Conservation (phyloP, 2,888 invertebrate genomes). For the Arctia plantaginis region DNA sequence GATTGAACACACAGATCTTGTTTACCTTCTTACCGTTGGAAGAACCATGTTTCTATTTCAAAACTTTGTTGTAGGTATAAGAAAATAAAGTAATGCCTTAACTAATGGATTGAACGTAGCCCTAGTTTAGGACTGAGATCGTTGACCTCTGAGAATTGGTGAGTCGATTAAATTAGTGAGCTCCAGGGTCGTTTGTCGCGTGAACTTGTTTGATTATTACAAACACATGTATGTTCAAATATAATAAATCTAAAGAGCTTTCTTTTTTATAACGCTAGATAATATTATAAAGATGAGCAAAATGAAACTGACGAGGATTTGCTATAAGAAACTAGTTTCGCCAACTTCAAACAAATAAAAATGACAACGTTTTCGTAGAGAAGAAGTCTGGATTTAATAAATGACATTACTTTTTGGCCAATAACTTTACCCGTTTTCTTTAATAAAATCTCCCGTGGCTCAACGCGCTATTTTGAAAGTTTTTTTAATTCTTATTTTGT, state of each 20-base stretch:
- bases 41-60: background rate
- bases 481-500: background rate
- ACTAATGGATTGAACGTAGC: background rate
- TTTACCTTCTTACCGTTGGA: background rate
- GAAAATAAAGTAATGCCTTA: background rate
- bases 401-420: too few relatives aligned
- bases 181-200: background rate
- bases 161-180: conserved; percentile 7
- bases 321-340: background rate
- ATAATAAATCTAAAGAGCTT: background rate
- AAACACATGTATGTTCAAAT: conserved; percentile 4
- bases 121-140: conserved; percentile 1
- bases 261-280: background rate
- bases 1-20: background rate
- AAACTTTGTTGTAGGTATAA: background rate
- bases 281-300: too few relatives aligned
- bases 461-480: too few relatives aligned
- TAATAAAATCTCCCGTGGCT: too few relatives aligned
- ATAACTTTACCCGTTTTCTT: too few relatives aligned
- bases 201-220: conserved; percentile 10
- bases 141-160: conserved; percentile 5
- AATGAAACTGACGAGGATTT: background rate
- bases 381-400: background rate
- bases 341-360: background rate
- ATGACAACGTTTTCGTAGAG: too few relatives aligned